Base-by-base conservation (phyloP, 2,888 invertebrate genomes). In the Drosophila parthenogenetica region DNA sequence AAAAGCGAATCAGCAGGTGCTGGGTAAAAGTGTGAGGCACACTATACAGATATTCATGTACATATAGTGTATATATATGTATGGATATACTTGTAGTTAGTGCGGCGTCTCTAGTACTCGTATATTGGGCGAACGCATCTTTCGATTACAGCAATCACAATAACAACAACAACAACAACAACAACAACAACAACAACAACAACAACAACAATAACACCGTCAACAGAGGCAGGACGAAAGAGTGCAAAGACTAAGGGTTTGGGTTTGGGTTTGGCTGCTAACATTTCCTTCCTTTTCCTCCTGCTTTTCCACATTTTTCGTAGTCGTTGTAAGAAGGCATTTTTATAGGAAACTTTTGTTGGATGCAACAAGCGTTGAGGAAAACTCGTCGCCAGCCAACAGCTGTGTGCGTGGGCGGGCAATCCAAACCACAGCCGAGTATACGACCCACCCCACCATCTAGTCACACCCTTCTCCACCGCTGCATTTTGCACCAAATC, bases 291-390 rank as follows among this genome's bases (percentile, higher is more conserved):
- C 76, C 50, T n/a, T n/a, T n/a, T n/a, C n/a, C n/a, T n/a, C 5
- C 22, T 22, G 22, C 22, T n/a, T 43, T 50, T 53, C 43, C 58
- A 29, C 49, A 42, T 69, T 66, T 59, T 57, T 72, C 13, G 59
- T 54, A 71, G 63, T 51, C 65, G 75, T 69, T 87, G 87, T 85
- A 89, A 87, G 89, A 79, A 87, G 89, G 87, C 84, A 85, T 88
- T 85, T 85, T 85, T 88, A 85, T 81, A 66, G 68, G 67, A 72
- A n/a, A n/a, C 22, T 43, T 29, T 11, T 45, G 50, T n/a, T 51
- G 60, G 71, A 89, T 81, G 89, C 87, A 87, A 88, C 89, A 89
- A 81, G 89, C 72, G 71, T 61, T 55, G 87, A 72, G 70, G 62
- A 65, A 16, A 13, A 13, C 48, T 49, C 48, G 16, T 13, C 63